Base-by-base conservation (phyloP, 2,888 invertebrate genomes). In the Tromatobia lineatoria region DNA sequence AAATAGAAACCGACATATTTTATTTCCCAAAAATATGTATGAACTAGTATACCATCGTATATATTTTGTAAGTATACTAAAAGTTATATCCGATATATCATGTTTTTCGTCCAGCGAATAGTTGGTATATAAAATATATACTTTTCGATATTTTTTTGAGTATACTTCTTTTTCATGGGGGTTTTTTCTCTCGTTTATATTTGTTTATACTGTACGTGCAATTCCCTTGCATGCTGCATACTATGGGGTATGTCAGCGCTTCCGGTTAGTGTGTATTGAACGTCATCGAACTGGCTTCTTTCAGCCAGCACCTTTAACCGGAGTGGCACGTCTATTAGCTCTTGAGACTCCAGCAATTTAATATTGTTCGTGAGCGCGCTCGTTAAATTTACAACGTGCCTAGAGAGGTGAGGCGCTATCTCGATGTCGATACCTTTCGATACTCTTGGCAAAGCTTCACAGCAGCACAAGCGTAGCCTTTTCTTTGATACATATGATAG, bases 361-460 rank as follows among this genome's bases (percentile, higher is more conserved):
- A 54, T 50, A 34, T 13, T n/a, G 18, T 67, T 38, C 64, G 29
- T 34, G 25, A 34, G 71, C 15, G 15, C 45, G 54, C 18, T 42
- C 71, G 66, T 76, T 76, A 71, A 76, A 45, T 66, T 69, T 45
- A 42, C 25, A 45, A 47, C 76, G 70, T 57, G 11, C 8, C 42
- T 77, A n/a, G 61, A 45, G 66, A 3, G 52, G 50, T 50, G 57
- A 38, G 42, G 61, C 50, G 59, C n/a, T 59, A 67, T 66, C 64
- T 73, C 61, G 69, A 66, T 82, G 79, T 79, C 82, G 74, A 82
- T 82, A 82, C 74, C 78, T 79, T 74, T 70, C 69, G 69, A 57
- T 69, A 54, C 54, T 25, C 50, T 70, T 54, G 47, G 52, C 57
- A 38, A 75, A 78, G 73, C 34, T 50, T 25, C 29, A 42, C 50